phyloP scores from a whole-genome alignment of 2,113 vertebrate genomes.

The Hippocampus mohnikei region DNA sequence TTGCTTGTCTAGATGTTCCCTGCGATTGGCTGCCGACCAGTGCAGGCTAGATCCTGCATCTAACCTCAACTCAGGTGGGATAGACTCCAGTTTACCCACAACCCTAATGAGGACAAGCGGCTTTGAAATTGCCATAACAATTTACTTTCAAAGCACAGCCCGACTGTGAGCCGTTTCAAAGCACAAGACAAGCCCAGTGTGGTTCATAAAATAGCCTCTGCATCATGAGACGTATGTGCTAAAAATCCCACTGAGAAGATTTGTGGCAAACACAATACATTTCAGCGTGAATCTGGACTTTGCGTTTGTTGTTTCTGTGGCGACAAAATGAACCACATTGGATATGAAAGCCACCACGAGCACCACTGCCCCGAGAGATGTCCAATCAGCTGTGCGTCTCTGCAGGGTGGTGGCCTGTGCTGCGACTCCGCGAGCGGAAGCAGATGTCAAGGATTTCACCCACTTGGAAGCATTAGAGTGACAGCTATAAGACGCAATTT shows the following conservation, averaged over 20 bases:
- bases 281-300: not conserved
- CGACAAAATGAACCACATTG: slow-evolving; percentile 4
- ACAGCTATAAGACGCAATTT: slow-evolving; percentile 70
- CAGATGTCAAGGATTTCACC: slow-evolving; percentile 71
- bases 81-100: not conserved
- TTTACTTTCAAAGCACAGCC: not conserved
- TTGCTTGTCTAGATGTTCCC: too few species aligned
- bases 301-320: slow-evolving; percentile 8
- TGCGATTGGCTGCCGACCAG: too few species aligned
- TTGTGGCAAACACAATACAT: not conserved
- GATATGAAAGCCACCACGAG: slow-evolving; percentile 1
- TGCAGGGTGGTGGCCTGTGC: slow-evolving; percentile 52
- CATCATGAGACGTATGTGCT: not conserved
- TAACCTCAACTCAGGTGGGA: too few species aligned
- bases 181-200: not conserved
- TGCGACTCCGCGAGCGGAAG: slow-evolving; percentile 55
- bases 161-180: not conserved
- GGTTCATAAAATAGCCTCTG: not conserved
- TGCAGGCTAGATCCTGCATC: too few species aligned
- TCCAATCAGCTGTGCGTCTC: slow-evolving; percentile 38
- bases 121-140: not conserved
- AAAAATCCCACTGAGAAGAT: not conserved
- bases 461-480: slow-evolving; percentile 67
- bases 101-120: not conserved
- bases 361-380: slow-evolving; percentile 37